Evolutionary conservation across 2,113 vertebrate genomes (phyloP), one percentile per base, ranked within the genome.

Genomic region (Oreocharis arfaki): DNA sequence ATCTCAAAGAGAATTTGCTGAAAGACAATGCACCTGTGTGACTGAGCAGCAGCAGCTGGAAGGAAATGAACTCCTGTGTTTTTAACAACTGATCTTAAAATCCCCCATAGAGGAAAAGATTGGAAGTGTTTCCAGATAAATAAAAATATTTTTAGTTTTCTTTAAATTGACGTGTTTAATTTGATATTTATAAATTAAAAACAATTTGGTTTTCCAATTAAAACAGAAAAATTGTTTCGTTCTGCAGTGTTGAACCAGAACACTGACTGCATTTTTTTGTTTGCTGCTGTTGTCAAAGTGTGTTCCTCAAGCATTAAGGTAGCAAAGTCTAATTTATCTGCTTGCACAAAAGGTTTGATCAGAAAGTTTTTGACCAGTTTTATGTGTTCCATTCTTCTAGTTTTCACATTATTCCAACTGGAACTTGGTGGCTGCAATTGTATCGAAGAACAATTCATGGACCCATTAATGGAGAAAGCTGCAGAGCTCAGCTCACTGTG

Each of bases 61-160:
- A 76, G 5, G n/a, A n/a, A 61, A 78, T 30, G 3, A 56, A 69
- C 9, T 65, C 7, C 22, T 30, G 42, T 42, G 15, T 41, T 46
- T 81, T 81, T 28, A 64, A 44, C 3, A 6, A 37, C 18, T 1
- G 1, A 12, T 50, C n/a, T 47, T 42, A 6, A 80, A 80, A 80
- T 37, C 4, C 1, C 9, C 7, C 1, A 0, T 0, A 32, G 13
- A 17, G n/a, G n/a, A 55, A 50, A 55, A 8, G 6, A 18, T 21
- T 33, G 22, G 5, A 57, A 52, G 9, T 13, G 7, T 42, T 89
- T 64, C 12, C 37, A 65, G 8, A 5, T 19, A 44, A 87, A 61
- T 32, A 63, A 78, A 61, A 79, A 41, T 50, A 57, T 42, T 68
- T 80, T 10, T 5, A 71, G 3, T 68, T 64, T 64, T 59, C 11